Percentiles rank a stretch among this genome's conserved stretches.
phyloP scores from a whole-genome alignment of 2,797 vertebrate species.

The Myotis daubentonii region DNA sequence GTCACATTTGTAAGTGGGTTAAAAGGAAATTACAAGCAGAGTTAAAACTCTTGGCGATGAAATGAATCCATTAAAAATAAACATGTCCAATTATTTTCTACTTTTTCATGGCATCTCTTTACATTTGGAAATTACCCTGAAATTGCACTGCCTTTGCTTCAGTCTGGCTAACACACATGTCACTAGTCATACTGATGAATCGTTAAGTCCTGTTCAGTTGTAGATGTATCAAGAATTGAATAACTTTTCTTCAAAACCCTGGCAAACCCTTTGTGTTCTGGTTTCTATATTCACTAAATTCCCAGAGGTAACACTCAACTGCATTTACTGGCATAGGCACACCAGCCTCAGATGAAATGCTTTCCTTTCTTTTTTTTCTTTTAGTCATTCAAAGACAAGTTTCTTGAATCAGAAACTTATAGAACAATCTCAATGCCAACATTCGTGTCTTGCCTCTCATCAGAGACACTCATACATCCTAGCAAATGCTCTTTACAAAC shows the following conservation, averaged over 20 bases:
- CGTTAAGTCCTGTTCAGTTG: neutral
- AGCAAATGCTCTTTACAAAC: neutral
- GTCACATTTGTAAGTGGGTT: conserved; percentile 10
- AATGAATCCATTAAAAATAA: conserved; percentile 35
- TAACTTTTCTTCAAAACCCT: neutral
- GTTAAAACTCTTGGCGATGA: neutral
- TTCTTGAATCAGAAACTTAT: neutral
- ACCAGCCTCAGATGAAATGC: neutral
- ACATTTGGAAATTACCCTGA: conserved; percentile 42
- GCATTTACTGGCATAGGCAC: neutral
- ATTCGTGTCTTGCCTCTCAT: neutral
- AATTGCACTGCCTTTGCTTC: neutral
- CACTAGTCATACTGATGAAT: neutral
- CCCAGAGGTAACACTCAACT: neutral
- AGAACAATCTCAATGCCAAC: neutral
- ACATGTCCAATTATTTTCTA: neutral
- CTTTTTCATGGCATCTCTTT: neutral
- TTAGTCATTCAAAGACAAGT: neutral
- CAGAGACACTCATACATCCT: neutral
- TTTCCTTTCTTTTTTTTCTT: neutral
- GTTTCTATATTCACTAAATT: neutral
- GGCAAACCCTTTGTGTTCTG: neutral
- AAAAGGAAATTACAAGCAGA: conserved; percentile 12
- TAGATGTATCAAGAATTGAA: neutral
- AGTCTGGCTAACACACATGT: neutral